Evolutionary conservation across 2,888 invertebrate species (phyloP).

Genomic region (Plebejus anna): DNA sequence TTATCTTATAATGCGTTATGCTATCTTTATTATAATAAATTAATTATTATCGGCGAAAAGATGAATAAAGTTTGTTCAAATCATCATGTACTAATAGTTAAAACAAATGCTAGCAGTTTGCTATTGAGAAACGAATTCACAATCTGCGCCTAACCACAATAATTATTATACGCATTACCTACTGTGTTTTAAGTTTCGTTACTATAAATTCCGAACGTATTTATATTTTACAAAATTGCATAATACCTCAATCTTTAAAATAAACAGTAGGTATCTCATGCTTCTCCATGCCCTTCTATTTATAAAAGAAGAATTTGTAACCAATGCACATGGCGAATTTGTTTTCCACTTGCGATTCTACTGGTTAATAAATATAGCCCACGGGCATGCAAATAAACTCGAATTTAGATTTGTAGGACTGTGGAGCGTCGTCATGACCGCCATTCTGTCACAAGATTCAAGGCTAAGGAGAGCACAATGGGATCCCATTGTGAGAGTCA

Average conservation of each 20-base stretch:
- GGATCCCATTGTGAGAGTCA: constrained; percentile 14
- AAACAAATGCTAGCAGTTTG: neutral
- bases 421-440: constrained; percentile 24
- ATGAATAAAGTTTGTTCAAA: neutral
- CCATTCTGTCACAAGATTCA: constrained; percentile 26
- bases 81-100: neutral
- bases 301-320: neutral
- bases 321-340: neutral
- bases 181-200: neutral
- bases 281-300: neutral
- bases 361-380: neutral
- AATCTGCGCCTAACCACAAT: neutral
- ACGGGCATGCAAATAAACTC: constrained; percentile 11
- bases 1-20: too few relatives aligned
- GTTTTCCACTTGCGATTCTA: neutral
- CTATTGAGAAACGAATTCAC: neutral
- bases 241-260: neutral
- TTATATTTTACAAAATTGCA: neutral
- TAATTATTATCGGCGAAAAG: too few relatives aligned
- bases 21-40: too few relatives aligned
- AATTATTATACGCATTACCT: neutral
- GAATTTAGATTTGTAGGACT: constrained; percentile 15
- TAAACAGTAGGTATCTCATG: neutral
- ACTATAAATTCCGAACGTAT: neutral
- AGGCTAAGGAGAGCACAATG: constrained; percentile 27